Evolutionary conservation across 2,888 invertebrate genomes (phyloP).

Genomic region (Yponomeuta malinellus): DNA sequence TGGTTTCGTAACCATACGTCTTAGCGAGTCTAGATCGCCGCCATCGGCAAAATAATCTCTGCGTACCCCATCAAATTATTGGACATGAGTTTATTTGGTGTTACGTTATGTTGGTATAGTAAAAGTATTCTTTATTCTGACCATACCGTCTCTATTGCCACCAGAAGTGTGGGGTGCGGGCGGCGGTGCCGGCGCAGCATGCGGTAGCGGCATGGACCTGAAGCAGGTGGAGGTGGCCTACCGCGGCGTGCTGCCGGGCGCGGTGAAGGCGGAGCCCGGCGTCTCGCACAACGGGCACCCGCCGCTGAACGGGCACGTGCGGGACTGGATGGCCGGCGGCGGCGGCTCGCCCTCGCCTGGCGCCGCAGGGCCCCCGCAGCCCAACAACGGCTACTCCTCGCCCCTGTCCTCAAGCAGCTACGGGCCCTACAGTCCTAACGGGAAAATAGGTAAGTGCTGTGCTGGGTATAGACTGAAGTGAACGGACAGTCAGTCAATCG

Average conservation of each 20-base stretch:
- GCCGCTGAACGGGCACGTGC: slow-evolving; percentile 60
- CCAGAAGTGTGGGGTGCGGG: slow-evolving; percentile 74
- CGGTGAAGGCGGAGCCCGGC: slow-evolving; percentile 67
- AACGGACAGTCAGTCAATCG: not conserved
- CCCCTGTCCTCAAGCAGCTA: slow-evolving; percentile 92
- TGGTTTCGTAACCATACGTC: too few relatives aligned
- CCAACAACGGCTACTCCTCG: slow-evolving; percentile 88
- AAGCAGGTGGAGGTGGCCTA: slow-evolving; percentile 78
- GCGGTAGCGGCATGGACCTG: slow-evolving; percentile 78
- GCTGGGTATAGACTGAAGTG: not conserved
- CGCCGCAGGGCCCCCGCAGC: slow-evolving; percentile 77
- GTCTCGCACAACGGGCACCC: slow-evolving; percentile 71
- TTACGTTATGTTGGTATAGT: too few relatives aligned
- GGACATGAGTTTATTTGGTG: too few relatives aligned
- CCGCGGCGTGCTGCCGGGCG: slow-evolving; percentile 66
- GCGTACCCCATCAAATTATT: too few relatives aligned
- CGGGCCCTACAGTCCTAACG: slow-evolving; percentile 92
- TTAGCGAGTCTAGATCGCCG: too few relatives aligned
- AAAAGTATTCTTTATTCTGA: too few relatives aligned
- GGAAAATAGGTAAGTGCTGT: slow-evolving; percentile 86
- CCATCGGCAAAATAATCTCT: too few relatives aligned
- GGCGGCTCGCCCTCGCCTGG: slow-evolving; percentile 80
- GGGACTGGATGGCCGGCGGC: slow-evolving; percentile 66
- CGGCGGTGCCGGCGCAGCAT: slow-evolving; percentile 67
- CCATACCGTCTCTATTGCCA: not conserved